These are phyloP conservation scores for Redunca redunca DNA, from an alignment of 2,113 vertebrate species.

Conservation along the genomic window DNA sequence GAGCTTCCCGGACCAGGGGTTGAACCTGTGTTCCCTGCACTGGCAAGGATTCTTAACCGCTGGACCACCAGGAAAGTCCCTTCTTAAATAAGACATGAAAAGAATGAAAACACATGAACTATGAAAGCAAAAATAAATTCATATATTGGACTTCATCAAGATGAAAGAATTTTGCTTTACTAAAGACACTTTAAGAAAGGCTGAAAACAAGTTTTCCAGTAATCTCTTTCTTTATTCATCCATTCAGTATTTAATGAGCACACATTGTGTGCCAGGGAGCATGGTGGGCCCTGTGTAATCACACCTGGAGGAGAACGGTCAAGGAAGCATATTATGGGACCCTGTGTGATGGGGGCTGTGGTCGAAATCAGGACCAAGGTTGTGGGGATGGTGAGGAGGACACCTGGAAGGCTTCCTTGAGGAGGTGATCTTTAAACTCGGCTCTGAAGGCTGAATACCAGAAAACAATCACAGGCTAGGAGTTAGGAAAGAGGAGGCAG, in stretches of 20 bases:
- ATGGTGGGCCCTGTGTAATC: too few relatives aligned
- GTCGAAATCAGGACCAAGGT: neutral
- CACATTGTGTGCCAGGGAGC: neutral
- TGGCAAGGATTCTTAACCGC: neutral
- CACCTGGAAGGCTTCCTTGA: neutral
- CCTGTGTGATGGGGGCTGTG: fast-evolving
- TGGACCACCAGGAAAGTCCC: neutral
- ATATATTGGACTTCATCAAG: neutral
- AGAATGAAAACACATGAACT: neutral
- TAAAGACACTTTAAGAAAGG: neutral
- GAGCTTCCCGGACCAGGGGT: neutral
- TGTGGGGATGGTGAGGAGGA: neutral
- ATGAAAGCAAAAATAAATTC: neutral
- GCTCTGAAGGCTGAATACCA: neutral
- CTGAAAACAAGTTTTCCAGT: neutral
- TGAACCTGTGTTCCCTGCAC: neutral
- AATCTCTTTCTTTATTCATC: neutral
- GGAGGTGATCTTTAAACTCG: neutral
- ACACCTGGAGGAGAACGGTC: neutral
- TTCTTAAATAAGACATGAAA: neutral
- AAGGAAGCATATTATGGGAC: fast-evolving
- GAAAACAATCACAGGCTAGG: neutral
- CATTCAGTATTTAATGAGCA: neutral
- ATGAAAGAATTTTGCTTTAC: neutral
- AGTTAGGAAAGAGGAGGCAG: neutral